A percentile compares a stretch with the other conserved stretches of the same genome.
Evolutionary conservation across 2,888 invertebrate species (phyloP).

Genomic region (Pedicia rivosa): DNA sequence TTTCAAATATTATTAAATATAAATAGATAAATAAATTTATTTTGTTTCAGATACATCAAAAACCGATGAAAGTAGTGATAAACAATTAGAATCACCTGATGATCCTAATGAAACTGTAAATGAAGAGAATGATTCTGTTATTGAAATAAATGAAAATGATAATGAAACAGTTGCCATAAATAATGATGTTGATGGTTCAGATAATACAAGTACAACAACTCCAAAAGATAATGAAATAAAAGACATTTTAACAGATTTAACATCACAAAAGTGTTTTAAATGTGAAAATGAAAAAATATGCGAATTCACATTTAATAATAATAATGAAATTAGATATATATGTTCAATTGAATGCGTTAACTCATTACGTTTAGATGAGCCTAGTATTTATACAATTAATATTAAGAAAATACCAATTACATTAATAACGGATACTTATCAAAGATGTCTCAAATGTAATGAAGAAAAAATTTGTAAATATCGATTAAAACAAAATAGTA

Average conservation of each 20-base stretch:
- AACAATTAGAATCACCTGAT: slow-evolving; percentile 5
- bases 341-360: slow-evolving; percentile 36
- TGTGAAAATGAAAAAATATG: slow-evolving; percentile 30
- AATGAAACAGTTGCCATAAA: slow-evolving; percentile 31
- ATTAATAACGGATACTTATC: slow-evolving; percentile 20
- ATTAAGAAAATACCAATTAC: slow-evolving; percentile 24
- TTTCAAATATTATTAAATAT: no score
- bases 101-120: slow-evolving; percentile 11
- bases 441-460: slow-evolving; percentile 22
- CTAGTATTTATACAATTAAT: slow-evolving; percentile 18
- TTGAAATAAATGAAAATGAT: slow-evolving; percentile 29
- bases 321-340: slow-evolving; percentile 25
- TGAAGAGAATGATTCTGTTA: slow-evolving; percentile 14
- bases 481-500: slow-evolving; percentile 28
- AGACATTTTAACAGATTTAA: slow-evolving; percentile 23
- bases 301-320: slow-evolving; percentile 26
- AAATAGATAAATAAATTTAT: no score
- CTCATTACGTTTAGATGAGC: slow-evolving; percentile 29
- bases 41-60: no score
- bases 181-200: slow-evolving; percentile 23
- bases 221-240: slow-evolving; percentile 29
- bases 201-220: no score
- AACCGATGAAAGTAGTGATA: neutral
- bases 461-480: slow-evolving; percentile 22
- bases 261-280: slow-evolving; percentile 31